Base-by-base conservation (phyloP, 2,888 invertebrate species). In the Drosophila diplacantha region DNA sequence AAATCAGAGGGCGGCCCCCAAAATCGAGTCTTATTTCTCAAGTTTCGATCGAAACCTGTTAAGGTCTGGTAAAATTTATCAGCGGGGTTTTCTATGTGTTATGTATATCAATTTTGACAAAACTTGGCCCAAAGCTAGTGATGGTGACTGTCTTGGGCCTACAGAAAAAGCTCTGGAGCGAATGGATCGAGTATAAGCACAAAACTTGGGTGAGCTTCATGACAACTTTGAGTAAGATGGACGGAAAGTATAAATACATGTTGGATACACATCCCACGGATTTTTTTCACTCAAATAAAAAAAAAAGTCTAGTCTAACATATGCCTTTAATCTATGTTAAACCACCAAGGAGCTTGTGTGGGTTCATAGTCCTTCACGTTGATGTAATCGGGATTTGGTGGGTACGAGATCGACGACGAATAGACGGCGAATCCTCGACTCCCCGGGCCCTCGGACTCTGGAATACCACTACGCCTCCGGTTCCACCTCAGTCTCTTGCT, bases 401-500 rank as follows among this genome's bases (percentile, higher is more conserved):
- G 1, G 11, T n/a, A 14, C 6, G 29, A 0, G 9, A 44, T 32
- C 9, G 52, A 41, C 3, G 50, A 49, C 22, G n/a, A 9, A 50
- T 59, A 51, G 3, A 49, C 55, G 8, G 38, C 18, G 2, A 43
- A 18, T 12, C 18, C 26, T 9, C 24, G 8, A 7, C 9, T 34
- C 9, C 29, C 31, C 1, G 5, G 3, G 6, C 11, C n/a, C 11
- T 55, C 58, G 3, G 47, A 51, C 8, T 54, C 44, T 3, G 71
- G 56, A 4, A 34, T n/a, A 24, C 26, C 65, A 35, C 59, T 71
- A 5, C 18, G 29, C 12, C 67, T 81, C 7, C 55, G 37, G 4
- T 69, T 68, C 78, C 83, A 78, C 5, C 35, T 50, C 16, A 74
- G 22, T 12, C 72, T 62, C 24, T 77, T 76, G 64, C 78, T 77